A percentile compares a stretch with the other conserved stretches of the same genome.
Conservation (phyloP, 2,113 vertebrate genomes). For the Sinocyclocheilus anshuiensis region DNA sequence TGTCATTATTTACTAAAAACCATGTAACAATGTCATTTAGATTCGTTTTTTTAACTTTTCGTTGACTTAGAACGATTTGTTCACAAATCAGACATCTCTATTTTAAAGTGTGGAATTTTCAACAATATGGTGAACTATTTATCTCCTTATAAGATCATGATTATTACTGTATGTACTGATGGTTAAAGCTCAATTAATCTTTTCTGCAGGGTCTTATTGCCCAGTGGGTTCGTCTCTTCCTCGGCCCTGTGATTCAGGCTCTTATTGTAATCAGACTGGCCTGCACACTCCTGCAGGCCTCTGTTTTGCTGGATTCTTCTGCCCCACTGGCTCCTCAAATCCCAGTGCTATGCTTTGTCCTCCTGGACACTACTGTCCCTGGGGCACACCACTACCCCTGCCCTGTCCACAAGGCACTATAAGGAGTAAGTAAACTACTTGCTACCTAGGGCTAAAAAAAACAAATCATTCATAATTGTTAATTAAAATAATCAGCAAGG, state of each 20-base stretch:
- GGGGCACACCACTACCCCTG: conserved; percentile 69
- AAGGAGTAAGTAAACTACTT: conserved; percentile 65
- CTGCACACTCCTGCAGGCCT: conserved; percentile 64
- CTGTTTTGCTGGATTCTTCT: conserved; percentile 77
- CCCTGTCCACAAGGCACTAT: conserved; percentile 73
- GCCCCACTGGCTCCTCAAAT: conserved; percentile 74
- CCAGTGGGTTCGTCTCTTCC: conserved; percentile 75
- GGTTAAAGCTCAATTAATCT: conserved; percentile 19
- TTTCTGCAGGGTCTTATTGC: conserved; percentile 78
- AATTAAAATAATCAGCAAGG: no score
- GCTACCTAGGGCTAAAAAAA: neutral
- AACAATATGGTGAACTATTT: neutral
- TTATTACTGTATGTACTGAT: neutral
- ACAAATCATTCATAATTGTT: neutral
- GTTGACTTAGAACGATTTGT: neutral
- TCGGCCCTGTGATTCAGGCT: conserved; percentile 74
- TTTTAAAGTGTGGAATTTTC: neutral
- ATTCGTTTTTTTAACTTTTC: neutral
- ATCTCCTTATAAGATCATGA: neutral
- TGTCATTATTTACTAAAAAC: neutral
- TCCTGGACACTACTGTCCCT: conserved; percentile 84
- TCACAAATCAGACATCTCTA: neutral
- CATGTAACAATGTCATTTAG: neutral
- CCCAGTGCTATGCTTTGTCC: conserved; percentile 64
- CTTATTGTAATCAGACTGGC: conserved; percentile 73